phyloP scores from a whole-genome alignment of 1,140 invertebrate species.

The Thaumatotibia leucotreta region DNA sequence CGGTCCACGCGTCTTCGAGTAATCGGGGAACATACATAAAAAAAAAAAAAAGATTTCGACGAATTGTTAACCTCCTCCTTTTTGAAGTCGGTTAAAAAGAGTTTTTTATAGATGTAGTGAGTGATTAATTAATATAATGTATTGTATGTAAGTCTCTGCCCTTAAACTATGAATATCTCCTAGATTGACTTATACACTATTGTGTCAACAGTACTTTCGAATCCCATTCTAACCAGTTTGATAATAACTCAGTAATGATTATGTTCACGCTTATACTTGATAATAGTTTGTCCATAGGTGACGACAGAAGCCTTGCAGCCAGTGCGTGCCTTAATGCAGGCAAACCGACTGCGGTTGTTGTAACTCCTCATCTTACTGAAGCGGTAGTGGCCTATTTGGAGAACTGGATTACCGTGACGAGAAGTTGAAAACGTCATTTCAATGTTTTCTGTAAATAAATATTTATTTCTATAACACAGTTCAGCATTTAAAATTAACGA shows the following conservation, averaged over 20 bases:
- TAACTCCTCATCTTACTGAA: conserved; percentile 28
- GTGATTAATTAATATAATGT: no score
- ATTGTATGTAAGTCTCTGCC: no score
- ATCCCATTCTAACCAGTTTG: neutral
- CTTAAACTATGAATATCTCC: no score
- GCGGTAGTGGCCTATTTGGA: conserved; percentile 28
- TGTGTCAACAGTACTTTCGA: neutral
- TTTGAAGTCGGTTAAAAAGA: no score
- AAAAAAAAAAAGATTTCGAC: no score
- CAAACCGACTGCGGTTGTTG: conserved; percentile 21
- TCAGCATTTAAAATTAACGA: neutral
- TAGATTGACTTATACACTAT: neutral
- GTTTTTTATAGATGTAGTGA: no score
- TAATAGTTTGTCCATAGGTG: conserved; percentile 30
- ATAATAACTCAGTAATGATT: conserved; percentile 18
- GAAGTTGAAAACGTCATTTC: conserved; percentile 20
- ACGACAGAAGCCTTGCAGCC: conserved; percentile 36
- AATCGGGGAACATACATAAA: no score
- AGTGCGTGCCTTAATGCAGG: conserved; percentile 18
- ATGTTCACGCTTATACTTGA: conserved; percentile 22
- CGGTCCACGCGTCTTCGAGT: no score
- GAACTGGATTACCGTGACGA: conserved; percentile 31
- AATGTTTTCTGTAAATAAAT: conserved; percentile 20
- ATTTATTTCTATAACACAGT: conserved; percentile 21
- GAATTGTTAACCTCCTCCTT: no score